Evolutionary conservation across 2,888 invertebrate genomes (phyloP), one percentile per base, ranked within the genome.

Genomic region (Sympetrum striolatum): DNA sequence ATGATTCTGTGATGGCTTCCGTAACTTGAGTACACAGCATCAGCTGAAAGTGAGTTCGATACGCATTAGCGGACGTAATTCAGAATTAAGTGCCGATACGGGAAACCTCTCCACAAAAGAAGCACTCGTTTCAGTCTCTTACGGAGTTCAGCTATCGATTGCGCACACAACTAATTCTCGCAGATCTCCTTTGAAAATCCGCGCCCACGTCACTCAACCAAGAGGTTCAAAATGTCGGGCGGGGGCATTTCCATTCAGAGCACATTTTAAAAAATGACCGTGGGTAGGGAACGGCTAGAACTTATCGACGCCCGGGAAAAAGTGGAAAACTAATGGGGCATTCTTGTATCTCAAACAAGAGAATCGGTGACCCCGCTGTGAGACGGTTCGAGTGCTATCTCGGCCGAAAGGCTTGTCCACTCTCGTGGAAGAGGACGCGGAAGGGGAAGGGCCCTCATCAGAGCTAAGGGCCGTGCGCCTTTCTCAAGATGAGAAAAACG

Each of bases 401-500:
- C 60, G 82, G 58, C 82, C 82, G 60, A 86, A 86, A 86, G 86
- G 86, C 86, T 86, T 86, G 86, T 86, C 86, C 86, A 37, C 58
- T 60, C 86, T 86, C 86, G 10, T 31, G 73, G 25, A 25, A 64
- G 64, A 64, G 25, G 58, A n/a, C 86, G 80, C 39, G 73, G 73
- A 25, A 22, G 64, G 64, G 64, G 64, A 53, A 60, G 58, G 35
- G 64, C 22, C 86, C 86, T 86, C 86, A 86, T 86, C 86, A 86
- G 82, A 35, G 86, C 35, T 82, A 35, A 31, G 35, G 53, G 58
- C 44, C 58, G 53, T 53, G 53, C 58, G 58, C 82, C 73, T 64
- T 60, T 86, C 86, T 86, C 64, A 60, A 86, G 86, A 86, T 86
- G 86, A 86, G 86, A 86, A 86, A 86, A 86, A 60, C 86, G 86